phyloP scores from a whole-genome alignment of 2,888 invertebrate genomes.

The Agonopterix heracliana region DNA sequence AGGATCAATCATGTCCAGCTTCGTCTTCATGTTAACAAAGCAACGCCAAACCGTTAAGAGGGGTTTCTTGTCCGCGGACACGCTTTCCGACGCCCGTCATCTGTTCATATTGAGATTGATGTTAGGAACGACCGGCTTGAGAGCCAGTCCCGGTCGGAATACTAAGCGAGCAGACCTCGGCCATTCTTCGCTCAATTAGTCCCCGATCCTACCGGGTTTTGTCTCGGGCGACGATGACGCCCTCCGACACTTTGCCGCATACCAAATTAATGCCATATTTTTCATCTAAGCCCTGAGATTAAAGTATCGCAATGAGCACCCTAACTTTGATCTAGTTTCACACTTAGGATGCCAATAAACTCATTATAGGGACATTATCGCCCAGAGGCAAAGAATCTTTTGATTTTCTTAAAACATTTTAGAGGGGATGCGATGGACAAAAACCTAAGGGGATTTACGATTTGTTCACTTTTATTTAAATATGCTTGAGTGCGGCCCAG shows the following conservation, averaged over 20 bases:
- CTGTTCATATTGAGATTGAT: constrained; percentile 72
- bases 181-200: constrained; percentile 70
- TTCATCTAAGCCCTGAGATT: constrained; percentile 57
- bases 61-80: constrained; percentile 60
- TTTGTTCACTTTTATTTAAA: too few relatives aligned
- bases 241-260: constrained; percentile 54
- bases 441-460: too few relatives aligned
- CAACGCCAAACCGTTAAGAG: constrained; percentile 56
- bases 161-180: constrained; percentile 55
- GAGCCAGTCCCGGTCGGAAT: constrained; percentile 53
- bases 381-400: too few relatives aligned
- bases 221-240: constrained; percentile 44
- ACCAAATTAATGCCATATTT: constrained; percentile 66
- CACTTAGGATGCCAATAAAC: background rate
- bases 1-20: constrained; percentile 57
- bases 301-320: constrained; percentile 40
- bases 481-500: too few relatives aligned
- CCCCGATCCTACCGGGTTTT: constrained; percentile 50
- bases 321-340: constrained; percentile 15
- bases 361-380: too few relatives aligned
- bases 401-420: too few relatives aligned
- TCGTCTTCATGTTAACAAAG: constrained; percentile 31
- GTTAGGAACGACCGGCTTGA: constrained; percentile 48
- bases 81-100: constrained; percentile 67
- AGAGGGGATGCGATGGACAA: too few relatives aligned